Percentiles rank a stretch among this genome's conserved stretches.
Conservation (phyloP, 1,140 invertebrate species). For the Lordiphosa collinella region DNA sequence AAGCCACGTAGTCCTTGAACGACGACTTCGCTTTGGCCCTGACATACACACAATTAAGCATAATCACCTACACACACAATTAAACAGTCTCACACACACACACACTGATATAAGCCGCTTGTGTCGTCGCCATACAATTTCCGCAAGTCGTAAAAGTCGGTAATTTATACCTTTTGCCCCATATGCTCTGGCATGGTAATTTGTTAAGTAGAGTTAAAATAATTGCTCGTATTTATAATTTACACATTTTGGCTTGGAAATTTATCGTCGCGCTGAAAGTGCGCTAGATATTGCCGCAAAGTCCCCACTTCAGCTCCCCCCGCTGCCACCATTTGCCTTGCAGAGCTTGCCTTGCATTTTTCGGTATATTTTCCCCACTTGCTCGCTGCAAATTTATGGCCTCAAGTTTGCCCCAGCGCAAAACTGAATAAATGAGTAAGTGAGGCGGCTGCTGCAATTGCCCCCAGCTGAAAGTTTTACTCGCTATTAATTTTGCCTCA, state of each 20-base stretch:
- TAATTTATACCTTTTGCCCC: conserved; percentile 78
- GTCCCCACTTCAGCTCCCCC: conserved; percentile 3
- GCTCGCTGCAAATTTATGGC: conserved; percentile 66
- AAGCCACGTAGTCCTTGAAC: conserved; percentile 36
- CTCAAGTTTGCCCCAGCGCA: conserved; percentile 48
- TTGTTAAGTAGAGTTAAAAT: conserved; percentile 80
- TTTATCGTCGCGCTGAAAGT: conserved; percentile 78
- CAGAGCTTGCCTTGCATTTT: conserved; percentile 67
- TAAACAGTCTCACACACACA: conserved; percentile 38
- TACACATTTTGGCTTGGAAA: conserved; percentile 77
- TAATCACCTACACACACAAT: conserved; percentile 71
- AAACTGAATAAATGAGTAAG: conserved; percentile 43
- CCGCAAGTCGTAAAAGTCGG: conserved; percentile 77
- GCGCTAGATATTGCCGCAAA: conserved; percentile 56
- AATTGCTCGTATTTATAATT: conserved; percentile 80
- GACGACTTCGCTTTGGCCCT: conserved; percentile 38
- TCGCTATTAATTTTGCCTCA: conserved; percentile 60
- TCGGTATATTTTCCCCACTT: conserved; percentile 54
- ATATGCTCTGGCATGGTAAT: conserved; percentile 79
- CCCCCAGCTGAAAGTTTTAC: conserved; percentile 58
- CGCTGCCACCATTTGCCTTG: conserved; percentile 6
- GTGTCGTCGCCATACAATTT: conserved; percentile 71
- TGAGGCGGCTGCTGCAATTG: conserved; percentile 24
- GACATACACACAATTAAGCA: conserved; percentile 73
- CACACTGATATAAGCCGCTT: conserved; percentile 28